phyloP scores from a whole-genome alignment of 2,113 vertebrate species.

The Bagarius yarrelli region DNA sequence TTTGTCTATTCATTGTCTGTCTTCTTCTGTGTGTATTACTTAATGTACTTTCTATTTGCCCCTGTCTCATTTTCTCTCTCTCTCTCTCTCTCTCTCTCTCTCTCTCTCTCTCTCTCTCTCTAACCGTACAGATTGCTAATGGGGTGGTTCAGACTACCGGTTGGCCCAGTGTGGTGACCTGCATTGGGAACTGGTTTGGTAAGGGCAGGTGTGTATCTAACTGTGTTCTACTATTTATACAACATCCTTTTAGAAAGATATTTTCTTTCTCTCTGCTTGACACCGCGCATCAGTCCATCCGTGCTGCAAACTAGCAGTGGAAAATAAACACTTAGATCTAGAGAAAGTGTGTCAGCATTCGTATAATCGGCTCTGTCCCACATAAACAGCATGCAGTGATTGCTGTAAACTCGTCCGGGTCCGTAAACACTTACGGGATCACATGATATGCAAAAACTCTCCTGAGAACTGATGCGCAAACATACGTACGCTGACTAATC shows the following conservation, averaged over 20 bases:
- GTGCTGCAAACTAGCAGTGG: background rate
- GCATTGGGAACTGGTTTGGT: slow-evolving; percentile 94
- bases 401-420: background rate
- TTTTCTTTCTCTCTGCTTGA: background rate
- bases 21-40: too few relatives aligned
- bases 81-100: background rate
- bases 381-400: background rate
- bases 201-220: slow-evolving; percentile 82
- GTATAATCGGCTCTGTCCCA: background rate
- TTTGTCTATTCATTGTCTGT: too few relatives aligned
- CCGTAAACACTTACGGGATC: background rate
- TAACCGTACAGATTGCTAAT: slow-evolving; percentile 76
- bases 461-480: background rate
- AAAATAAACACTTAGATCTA: background rate
- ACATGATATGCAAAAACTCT: background rate
- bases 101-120: background rate
- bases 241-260: background rate
- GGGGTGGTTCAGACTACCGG: slow-evolving; percentile 93
- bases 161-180: slow-evolving; percentile 91
- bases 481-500: too few relatives aligned
- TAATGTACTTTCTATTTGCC: too few relatives aligned
- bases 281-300: background rate
- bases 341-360: background rate
- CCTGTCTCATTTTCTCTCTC: background rate
- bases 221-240: background rate